Percentiles rank a stretch among this genome's conserved stretches.
Conservation (phyloP, 2,113 vertebrate genomes). For the Ascaphus truei region DNA sequence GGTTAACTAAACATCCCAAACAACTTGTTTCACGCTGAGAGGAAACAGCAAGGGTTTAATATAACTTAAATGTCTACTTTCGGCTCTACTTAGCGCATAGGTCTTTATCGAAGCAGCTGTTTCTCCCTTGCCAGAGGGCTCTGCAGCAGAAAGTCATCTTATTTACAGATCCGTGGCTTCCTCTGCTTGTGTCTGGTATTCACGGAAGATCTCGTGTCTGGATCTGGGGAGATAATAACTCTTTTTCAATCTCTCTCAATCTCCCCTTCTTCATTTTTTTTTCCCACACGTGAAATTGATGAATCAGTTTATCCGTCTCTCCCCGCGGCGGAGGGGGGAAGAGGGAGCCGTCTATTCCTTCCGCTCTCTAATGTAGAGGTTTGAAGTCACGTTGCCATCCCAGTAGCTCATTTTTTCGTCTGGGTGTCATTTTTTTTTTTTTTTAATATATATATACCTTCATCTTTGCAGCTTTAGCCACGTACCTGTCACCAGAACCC, state of each 20-base stretch:
- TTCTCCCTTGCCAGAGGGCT: not conserved
- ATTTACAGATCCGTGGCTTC: slow-evolving; percentile 16
- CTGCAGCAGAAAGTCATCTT: not conserved
- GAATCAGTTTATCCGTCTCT: not conserved
- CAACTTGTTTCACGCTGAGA: not conserved
- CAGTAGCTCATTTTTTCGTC: not conserved
- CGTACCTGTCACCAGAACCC: not conserved
- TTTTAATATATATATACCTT: not conserved
- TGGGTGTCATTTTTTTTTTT: not conserved
- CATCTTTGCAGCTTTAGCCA: not conserved
- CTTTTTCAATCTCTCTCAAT: slow-evolving; percentile 1
- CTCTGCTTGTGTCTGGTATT: not conserved
- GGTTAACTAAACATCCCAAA: slow-evolving; percentile 7
- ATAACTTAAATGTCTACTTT: not conserved
- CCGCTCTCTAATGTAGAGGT: not conserved
- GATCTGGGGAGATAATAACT: not conserved
- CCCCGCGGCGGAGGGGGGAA: not conserved
- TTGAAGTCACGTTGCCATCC: not conserved
- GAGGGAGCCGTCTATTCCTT: not conserved
- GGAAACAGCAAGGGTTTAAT: slow-evolving; percentile 9
- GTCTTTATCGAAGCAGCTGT: slow-evolving; percentile 15
- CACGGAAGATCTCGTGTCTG: not conserved
- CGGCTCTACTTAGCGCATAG: not conserved
- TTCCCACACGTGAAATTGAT: not conserved
- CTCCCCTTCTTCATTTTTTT: not conserved